phyloP scores from a whole-genome alignment of 1,140 invertebrate species.

The Chrysomallon squamiferum region DNA sequence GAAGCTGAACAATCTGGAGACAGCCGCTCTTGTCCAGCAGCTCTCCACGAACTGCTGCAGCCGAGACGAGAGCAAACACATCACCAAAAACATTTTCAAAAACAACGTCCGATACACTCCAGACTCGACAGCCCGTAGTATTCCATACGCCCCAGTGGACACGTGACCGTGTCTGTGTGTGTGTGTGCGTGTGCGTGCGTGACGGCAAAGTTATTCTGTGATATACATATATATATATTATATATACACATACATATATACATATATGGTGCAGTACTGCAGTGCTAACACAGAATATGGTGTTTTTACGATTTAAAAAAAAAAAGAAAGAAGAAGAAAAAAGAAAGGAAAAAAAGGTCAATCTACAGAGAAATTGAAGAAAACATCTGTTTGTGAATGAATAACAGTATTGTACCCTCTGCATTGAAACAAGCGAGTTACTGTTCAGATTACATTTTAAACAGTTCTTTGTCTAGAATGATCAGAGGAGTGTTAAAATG shows the following conservation, averaged over 20 bases:
- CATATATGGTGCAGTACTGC: neutral
- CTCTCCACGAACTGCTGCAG: constrained; percentile 12
- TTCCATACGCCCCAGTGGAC: constrained; percentile 19
- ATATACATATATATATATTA: neutral
- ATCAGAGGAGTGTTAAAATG: too few relatives aligned
- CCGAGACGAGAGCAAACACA: constrained; percentile 1
- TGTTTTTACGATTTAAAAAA: neutral
- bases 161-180: constrained; percentile 8
- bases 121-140: constrained; percentile 8
- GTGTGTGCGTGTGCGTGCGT: neutral
- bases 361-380: too few relatives aligned
- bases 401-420: too few relatives aligned
- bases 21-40: constrained; percentile 33
- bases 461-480: too few relatives aligned
- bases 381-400: too few relatives aligned
- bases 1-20: constrained; percentile 38
- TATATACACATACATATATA: neutral
- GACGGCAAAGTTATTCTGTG: neutral
- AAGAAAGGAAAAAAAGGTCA: neutral
- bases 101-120: constrained; percentile 9
- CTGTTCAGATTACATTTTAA: too few relatives aligned
- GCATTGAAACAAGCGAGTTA: too few relatives aligned
- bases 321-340: neutral
- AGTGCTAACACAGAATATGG: neutral
- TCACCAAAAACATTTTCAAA: constrained; percentile 18